A percentile compares a stretch with the other conserved stretches of the same genome.
phyloP scores from a whole-genome alignment of 2,888 invertebrate genomes.

The Dicranocentrus wangi region DNA sequence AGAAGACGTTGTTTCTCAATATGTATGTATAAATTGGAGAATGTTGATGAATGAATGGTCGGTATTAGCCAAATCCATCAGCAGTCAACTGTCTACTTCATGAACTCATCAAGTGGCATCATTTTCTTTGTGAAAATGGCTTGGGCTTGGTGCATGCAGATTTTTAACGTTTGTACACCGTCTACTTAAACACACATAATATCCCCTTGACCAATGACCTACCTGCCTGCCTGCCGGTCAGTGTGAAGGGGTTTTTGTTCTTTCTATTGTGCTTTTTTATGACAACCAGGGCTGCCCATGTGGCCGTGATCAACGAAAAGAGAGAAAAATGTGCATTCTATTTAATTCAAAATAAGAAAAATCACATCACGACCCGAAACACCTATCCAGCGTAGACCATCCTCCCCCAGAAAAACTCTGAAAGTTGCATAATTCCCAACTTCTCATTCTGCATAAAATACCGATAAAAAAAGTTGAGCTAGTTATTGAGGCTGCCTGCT shows the following conservation, averaged over 20 bases:
- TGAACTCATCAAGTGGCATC: constrained; percentile 28
- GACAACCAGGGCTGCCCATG: too few relatives aligned
- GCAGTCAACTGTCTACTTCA: constrained; percentile 34
- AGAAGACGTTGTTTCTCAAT: too few relatives aligned
- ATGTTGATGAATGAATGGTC: background rate
- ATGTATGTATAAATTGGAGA: constrained; percentile 6
- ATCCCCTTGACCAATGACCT: too few relatives aligned
- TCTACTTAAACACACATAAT: too few relatives aligned
- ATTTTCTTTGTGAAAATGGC: too few relatives aligned
- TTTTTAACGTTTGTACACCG: too few relatives aligned
- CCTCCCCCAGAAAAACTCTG: background rate
- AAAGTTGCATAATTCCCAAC: constrained; percentile 11
- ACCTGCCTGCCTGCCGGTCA: too few relatives aligned
- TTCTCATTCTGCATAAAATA: constrained; percentile 56
- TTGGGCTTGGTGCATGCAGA: too few relatives aligned
- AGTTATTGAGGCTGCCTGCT: constrained; percentile 53
- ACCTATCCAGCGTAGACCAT: constrained; percentile 12
- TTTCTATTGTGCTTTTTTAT: too few relatives aligned
- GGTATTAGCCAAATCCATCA: constrained; percentile 35
- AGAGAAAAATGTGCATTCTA: too few relatives aligned
- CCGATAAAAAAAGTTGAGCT: constrained; percentile 59
- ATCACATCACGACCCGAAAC: constrained; percentile 45
- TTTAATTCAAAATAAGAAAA: constrained; percentile 9
- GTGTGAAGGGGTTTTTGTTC: too few relatives aligned
- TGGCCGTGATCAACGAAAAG: too few relatives aligned